Conservation (phyloP, 2,888 invertebrate species). For the Litoditis marina region DNA sequence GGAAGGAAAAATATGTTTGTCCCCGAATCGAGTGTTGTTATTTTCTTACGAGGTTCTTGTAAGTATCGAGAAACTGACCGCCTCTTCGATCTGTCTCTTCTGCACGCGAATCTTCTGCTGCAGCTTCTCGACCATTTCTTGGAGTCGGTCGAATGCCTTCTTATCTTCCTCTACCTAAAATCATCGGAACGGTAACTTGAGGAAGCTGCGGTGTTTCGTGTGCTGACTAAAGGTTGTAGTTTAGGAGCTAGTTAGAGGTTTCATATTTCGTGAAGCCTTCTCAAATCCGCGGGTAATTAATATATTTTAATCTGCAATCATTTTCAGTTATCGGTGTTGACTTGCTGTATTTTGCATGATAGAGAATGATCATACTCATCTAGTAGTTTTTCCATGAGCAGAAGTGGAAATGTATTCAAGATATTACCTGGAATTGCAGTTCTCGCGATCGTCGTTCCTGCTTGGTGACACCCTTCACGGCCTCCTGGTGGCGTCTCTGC, state of each 20-base stretch:
- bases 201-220: not conserved
- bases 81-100: slow-evolving; percentile 67
- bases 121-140: slow-evolving; percentile 66
- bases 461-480: slow-evolving; percentile 66
- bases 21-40: not conserved
- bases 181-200: not conserved
- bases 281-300: too few relatives aligned
- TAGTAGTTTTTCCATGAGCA: too few relatives aligned
- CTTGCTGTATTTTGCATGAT: too few relatives aligned
- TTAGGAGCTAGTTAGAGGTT: too few relatives aligned
- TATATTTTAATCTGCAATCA: too few relatives aligned
- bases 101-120: slow-evolving; percentile 65
- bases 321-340: too few relatives aligned
- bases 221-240: too few relatives aligned
- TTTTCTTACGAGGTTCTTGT: not conserved
- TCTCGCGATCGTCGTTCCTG: slow-evolving; percentile 66
- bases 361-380: too few relatives aligned
- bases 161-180: slow-evolving; percentile 65
- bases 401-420: too few relatives aligned
- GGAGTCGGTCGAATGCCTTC: slow-evolving; percentile 65
- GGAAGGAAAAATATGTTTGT: too few relatives aligned
- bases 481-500: slow-evolving; percentile 83
- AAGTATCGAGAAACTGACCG: too few relatives aligned
- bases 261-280: too few relatives aligned
- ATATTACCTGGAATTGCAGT: slow-evolving; percentile 63